Base-by-base conservation (phyloP, 2,888 invertebrate genomes). In the Danaus chrysippus region DNA sequence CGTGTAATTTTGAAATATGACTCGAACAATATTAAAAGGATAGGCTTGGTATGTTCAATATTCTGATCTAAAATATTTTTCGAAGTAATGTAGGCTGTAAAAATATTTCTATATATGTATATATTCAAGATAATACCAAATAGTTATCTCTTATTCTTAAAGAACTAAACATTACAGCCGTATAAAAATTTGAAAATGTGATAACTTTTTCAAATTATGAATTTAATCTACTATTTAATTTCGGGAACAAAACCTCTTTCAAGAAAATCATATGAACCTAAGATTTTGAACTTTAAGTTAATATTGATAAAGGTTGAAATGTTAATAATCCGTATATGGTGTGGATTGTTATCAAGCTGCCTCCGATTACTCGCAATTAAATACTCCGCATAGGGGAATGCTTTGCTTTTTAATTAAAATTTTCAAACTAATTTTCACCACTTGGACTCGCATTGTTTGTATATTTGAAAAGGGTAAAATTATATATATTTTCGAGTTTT, bases 391-490 rank as follows among this genome's bases (percentile, higher is more conserved):
- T 53, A 59, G 42, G 55, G 52, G 55, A 64, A 59, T 53, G 58
- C 19, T 61, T 59, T 58, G 15, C 53, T 65, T 64, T 64, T 79
- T 83, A 82, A 84, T 84, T 83, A 83, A 82, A 81, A 79, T 79
- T 75, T 75, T 68, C 73, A 75, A 78, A 79, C 73, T 76, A 69
- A 71, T 75, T 75, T 71, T 64, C 72, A 42, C 56, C 63, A 66
- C 64, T 66, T 68, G 68, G 66, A 59, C 67, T 65, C 56, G 63
- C 63, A 68, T 63, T 70, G 69, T 69, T 70, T 65, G 70, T 64
- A 68, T 60, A 76, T 77, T 76, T 74, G 68, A 67, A 60, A 66
- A 68, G 70, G 73, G 74, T 77, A 76, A 73, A 70, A 70, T 68
- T 75, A 74, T 72, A 68, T 68, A 72, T 73, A 73, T 70, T 59